Conservation (phyloP, 2,113 vertebrate genomes). For the Neotragus moschatus region DNA sequence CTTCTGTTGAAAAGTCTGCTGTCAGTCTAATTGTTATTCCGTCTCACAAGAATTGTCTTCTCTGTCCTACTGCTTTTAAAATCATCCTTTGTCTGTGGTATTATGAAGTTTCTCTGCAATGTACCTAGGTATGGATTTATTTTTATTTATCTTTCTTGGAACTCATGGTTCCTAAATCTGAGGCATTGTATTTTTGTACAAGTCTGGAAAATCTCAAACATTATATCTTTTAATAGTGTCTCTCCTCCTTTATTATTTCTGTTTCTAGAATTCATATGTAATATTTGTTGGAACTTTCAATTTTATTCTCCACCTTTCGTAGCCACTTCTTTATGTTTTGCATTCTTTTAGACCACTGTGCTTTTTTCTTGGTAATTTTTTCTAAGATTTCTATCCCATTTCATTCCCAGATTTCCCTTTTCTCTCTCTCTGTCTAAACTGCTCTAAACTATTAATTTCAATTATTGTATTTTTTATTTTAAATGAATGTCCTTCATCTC, state of each 20-base stretch:
- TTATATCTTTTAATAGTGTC: neutral
- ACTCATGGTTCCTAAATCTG: neutral
- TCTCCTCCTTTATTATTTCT: neutral
- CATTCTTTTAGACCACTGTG: neutral
- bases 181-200: neutral
- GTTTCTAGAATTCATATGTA: neutral
- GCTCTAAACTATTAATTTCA: neutral
- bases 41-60: neutral
- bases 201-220: neutral
- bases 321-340: neutral
- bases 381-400: neutral
- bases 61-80: neutral
- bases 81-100: neutral
- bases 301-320: neutral
- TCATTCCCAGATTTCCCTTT: neutral
- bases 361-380: neutral
- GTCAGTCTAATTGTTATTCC: neutral
- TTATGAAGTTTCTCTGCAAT: neutral
- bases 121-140: neutral
- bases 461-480: neutral
- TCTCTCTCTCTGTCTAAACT: neutral
- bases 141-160: neutral
- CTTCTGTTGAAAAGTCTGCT: neutral
- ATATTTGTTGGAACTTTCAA: neutral
- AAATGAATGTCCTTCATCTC: neutral